These are phyloP conservation scores for Dallia pectoralis DNA, from an alignment of 2,797 vertebrate genomes.

Conservation along the genomic window DNA sequence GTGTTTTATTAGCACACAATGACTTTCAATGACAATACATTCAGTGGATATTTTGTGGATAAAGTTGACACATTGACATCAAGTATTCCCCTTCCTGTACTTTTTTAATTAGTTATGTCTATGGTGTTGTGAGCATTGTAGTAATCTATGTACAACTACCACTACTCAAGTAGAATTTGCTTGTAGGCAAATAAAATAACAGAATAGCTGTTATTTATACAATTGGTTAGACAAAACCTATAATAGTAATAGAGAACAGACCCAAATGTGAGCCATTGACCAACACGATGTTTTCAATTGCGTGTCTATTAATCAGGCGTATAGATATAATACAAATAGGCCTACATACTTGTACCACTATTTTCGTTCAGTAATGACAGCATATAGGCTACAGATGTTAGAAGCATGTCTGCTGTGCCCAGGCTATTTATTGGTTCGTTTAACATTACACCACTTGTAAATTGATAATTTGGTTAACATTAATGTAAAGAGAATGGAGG, in stretches of 20 bases:
- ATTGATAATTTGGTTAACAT: neutral
- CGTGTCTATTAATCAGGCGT: neutral
- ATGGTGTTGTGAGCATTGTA: no score
- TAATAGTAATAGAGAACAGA: no score
- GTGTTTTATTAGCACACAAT: neutral
- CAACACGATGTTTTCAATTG: neutral
- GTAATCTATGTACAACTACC: neutral
- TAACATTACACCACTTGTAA: neutral
- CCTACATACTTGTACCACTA: neutral
- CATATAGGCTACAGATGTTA: neutral
- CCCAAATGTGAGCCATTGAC: no score
- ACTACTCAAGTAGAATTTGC: neutral
- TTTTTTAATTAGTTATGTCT: no score
- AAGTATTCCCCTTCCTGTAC: no score
- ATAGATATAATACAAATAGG: neutral
- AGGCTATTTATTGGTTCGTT: neutral
- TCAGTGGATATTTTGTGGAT: neutral
- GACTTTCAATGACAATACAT: neutral
- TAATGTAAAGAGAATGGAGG: slow-evolving; percentile 9
- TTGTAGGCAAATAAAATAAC: neutral
- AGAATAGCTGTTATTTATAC: neutral
- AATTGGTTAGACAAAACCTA: neutral
- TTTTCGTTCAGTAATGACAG: neutral
- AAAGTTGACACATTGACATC: neutral
- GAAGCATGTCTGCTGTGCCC: neutral